A percentile compares a stretch with the other conserved stretches of the same genome.
Conservation (phyloP, 2,113 vertebrate species). For the Gulo gulo region DNA sequence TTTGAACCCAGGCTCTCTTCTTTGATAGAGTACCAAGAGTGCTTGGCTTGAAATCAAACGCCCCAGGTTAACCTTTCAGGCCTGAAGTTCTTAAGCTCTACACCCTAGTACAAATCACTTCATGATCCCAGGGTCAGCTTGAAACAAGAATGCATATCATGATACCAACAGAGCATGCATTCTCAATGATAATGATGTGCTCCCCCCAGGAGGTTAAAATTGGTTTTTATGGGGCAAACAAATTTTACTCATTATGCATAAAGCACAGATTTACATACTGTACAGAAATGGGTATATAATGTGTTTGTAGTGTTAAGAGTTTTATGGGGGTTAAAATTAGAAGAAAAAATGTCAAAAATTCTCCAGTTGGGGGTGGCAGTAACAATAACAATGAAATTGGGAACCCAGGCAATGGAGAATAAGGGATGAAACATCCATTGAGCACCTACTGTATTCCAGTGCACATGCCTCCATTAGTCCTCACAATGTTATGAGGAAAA, state of each 20-base stretch:
- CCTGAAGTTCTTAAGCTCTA: neutral
- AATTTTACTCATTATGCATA: neutral
- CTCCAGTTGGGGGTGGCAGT: neutral
- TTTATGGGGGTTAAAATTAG: neutral
- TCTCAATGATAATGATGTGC: neutral
- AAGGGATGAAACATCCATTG: too few species aligned
- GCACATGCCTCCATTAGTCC: neutral
- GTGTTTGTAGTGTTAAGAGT: neutral
- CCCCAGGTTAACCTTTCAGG: neutral
- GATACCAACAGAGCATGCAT: neutral
- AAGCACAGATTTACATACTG: neutral
- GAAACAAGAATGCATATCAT: neutral
- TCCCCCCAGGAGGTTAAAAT: neutral
- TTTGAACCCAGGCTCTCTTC: slow-evolving; percentile 31
- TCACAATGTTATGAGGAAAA: neutral
- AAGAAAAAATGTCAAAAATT: neutral
- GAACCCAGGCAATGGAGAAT: neutral
- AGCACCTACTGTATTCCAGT: neutral
- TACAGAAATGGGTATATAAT: neutral
- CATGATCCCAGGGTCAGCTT: neutral
- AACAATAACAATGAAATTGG: neutral
- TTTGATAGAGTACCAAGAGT: neutral
- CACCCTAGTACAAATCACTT: neutral
- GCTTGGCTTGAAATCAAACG: neutral
- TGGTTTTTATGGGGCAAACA: neutral